A percentile compares a stretch with the other conserved stretches of the same genome.
These are phyloP conservation scores for Saguinus midas DNA, from an alignment of 2,113 vertebrate genomes.

Conservation along the genomic window DNA sequence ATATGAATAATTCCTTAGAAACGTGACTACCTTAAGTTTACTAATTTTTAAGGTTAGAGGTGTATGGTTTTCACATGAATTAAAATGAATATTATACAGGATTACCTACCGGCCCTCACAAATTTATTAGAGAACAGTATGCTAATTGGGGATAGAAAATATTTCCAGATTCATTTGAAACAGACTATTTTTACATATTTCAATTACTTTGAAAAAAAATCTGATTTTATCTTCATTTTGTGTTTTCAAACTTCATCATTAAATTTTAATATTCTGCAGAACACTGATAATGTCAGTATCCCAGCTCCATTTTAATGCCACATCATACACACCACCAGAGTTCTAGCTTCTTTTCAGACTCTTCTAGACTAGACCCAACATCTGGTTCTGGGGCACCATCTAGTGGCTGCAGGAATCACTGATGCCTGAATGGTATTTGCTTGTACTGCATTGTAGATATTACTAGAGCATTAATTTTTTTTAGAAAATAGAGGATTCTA, in stretches of 20 bases:
- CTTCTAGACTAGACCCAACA: conserved; percentile 6
- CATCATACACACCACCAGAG: neutral
- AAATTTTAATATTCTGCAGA: neutral
- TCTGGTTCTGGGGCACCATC: conserved; percentile 81
- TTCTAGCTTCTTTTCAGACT: conserved; percentile 39
- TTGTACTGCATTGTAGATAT: neutral
- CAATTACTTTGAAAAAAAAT: neutral
- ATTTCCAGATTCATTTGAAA: conserved; percentile 22
- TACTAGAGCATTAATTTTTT: neutral
- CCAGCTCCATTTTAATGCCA: neutral
- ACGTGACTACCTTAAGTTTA: neutral
- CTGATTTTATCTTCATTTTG: neutral
- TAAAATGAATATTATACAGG: neutral
- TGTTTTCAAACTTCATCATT: neutral
- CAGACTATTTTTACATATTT: neutral
- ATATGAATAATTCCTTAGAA: neutral
- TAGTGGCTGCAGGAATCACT: conserved; percentile 76
- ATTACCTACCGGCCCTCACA: neutral
- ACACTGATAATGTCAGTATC: neutral
- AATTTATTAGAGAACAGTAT: neutral
- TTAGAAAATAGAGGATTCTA: neutral
- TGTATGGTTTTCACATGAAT: neutral
- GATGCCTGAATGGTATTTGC: neutral
- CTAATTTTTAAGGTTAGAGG: neutral
- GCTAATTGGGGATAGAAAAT: neutral